phyloP scores from a whole-genome alignment of 1,140 invertebrate species.

The Drosophila micromelanica region DNA sequence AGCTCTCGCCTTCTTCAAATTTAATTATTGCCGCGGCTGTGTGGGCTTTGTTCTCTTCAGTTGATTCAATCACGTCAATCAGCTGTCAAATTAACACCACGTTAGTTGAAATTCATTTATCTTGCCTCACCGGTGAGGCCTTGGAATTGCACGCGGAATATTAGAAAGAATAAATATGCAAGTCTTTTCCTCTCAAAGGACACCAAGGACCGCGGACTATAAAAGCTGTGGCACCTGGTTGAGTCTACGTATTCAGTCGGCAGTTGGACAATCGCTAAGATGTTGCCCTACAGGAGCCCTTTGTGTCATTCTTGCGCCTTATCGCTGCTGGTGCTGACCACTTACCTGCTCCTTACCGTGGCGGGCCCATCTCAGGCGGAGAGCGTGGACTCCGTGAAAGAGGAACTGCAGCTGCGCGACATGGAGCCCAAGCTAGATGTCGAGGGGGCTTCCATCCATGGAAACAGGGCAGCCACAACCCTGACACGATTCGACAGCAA shows the following conservation, averaged over 20 bases:
- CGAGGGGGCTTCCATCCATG: slow-evolving; percentile 1
- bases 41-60: slow-evolving; percentile 3
- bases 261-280: slow-evolving; percentile 25
- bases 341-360: slow-evolving; percentile 30
- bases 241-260: slow-evolving; percentile 19
- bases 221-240: slow-evolving; percentile 11
- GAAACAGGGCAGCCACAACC: slow-evolving; percentile 4
- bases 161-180: slow-evolving; percentile 9
- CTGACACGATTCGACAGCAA: slow-evolving; percentile 8
- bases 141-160: slow-evolving; percentile 8
- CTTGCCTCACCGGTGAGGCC: not conserved
- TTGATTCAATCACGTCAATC: slow-evolving; percentile 58
- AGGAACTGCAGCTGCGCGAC: slow-evolving; percentile 32
- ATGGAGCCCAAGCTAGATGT: slow-evolving; percentile 33
- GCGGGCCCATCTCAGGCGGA: slow-evolving; percentile 3
- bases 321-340: slow-evolving; percentile 16
- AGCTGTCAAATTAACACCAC: slow-evolving; percentile 33
- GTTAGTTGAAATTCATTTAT: slow-evolving; percentile 20
- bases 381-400: slow-evolving; percentile 28
- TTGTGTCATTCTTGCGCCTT: slow-evolving; percentile 13
- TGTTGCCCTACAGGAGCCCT: slow-evolving; percentile 27
- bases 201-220: slow-evolving; percentile 18
- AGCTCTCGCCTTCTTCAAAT: slow-evolving; percentile 3
- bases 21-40: slow-evolving; percentile 10
- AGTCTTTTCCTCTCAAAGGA: slow-evolving; percentile 2